Base-by-base conservation (phyloP, 1,140 invertebrate genomes). In the Pseudomyrmex cubaensis region DNA sequence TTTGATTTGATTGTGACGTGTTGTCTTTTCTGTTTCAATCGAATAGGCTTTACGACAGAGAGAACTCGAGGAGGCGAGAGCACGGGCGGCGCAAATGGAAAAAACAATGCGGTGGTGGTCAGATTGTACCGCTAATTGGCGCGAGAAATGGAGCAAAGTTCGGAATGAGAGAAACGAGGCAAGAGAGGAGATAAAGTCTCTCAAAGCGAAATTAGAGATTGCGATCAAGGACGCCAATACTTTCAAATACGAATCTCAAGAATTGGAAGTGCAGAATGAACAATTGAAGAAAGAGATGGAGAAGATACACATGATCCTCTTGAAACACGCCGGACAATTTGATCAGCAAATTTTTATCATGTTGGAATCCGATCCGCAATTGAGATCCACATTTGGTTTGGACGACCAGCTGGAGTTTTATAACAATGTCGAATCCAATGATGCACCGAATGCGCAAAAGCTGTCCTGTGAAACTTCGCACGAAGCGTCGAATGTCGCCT, bases 81-180 rank as follows among this genome's bases (percentile, higher is more conserved):
- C 98, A 1, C 93, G 98, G 77, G 98, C 98, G 4, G 97, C 98
- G 0, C 98, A 99, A 93, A 99, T 99, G 98, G 98, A 99, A 92
- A 99, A 99, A 94, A 99, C 99, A 0, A 99, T 99, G 98, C 95
- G 98, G 70, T 99, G 98, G 98, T 99, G 98, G 98, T 97, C 97
- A 0, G 97, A 98, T 88, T 98, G 97, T 92, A 99, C 98, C 0
- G 97, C 97, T 13, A 97, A 98, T 90, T 98, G 97, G 97, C 95
- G 98, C 9, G 98, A 99, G 93, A 99, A 99, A 92, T 99, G 98
- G 99, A 98, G 97, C 93, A 99, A 99, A 94, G 96, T 97, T 7
- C 94, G 97, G 63, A 97, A 97, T 91, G 97, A 98, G 94, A 95
- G 97, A 20, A 98, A 98, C 90, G 97, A 98, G 93, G 97, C 98